A percentile compares a stretch with the other conserved stretches of the same genome.
phyloP scores from a whole-genome alignment of 1,140 invertebrate species.

The Callitettix versicolor region DNA sequence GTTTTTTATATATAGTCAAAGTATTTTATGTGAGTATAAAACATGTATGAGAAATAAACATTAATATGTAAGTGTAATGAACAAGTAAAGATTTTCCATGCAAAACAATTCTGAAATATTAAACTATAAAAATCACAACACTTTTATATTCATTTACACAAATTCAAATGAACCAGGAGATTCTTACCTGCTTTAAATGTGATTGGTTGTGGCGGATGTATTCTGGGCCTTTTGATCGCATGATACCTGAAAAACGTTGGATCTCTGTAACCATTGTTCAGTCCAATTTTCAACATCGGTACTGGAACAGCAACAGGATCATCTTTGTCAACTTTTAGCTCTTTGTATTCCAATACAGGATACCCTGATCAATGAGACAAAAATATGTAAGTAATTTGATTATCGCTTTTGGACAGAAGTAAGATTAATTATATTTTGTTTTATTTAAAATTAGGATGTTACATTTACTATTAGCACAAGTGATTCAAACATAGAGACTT shows the following conservation, averaged over 20 bases:
- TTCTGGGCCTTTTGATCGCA: constrained; percentile 30
- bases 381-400: neutral
- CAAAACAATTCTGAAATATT: no score
- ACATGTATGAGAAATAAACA: no score
- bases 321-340: constrained; percentile 35
- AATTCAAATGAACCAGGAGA: no score
- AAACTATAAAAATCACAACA: no score
- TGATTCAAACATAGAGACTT: no score
- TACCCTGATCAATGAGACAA: constrained; percentile 26
- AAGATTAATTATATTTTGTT: neutral
- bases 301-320: constrained; percentile 34
- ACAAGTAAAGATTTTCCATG: no score
- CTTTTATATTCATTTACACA: no score
- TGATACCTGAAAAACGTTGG: constrained; percentile 35
- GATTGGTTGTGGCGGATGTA: constrained; percentile 33
- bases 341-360: constrained; percentile 31
- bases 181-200: constrained; percentile 32
- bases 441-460: neutral
- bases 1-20: no score
- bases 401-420: neutral
- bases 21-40: no score
- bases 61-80: no score
- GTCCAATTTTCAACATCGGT: constrained; percentile 28
- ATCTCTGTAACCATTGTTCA: constrained; percentile 35
- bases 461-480: no score